A percentile compares a stretch with the other conserved stretches of the same genome.
These are phyloP conservation scores for Erpetoichthys calabaricus DNA, from an alignment of 2,797 vertebrate species.

Conservation along the genomic window DNA sequence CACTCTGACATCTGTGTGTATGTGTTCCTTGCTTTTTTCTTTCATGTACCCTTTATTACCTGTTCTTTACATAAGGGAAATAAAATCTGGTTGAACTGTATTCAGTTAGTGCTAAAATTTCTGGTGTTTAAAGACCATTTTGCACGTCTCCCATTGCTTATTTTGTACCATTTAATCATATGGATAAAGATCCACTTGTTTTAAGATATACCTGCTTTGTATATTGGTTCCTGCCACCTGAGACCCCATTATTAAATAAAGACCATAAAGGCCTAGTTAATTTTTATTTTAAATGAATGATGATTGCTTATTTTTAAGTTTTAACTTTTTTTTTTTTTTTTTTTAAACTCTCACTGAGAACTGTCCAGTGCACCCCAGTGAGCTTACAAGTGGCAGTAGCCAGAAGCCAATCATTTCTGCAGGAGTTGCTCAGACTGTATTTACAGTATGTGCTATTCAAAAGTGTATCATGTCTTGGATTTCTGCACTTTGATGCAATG, in stretches of 20 bases:
- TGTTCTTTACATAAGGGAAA: not conserved
- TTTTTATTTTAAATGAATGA: no score
- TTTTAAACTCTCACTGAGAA: no score
- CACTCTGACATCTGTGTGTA: constrained; percentile 21
- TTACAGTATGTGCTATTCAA: constrained; percentile 19
- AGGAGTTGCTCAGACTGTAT: constrained; percentile 19
- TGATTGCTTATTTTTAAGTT: no score
- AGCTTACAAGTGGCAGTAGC: constrained; percentile 8
- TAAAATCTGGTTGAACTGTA: constrained; percentile 3
- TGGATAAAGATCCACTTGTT: no score
- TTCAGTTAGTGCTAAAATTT: constrained; percentile 23
- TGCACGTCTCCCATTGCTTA: no score
- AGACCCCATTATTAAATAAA: no score
- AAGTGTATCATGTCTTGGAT: constrained; percentile 16
- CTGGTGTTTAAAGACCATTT: constrained; percentile 14
- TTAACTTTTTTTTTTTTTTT: no score
- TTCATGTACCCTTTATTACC: not conserved
- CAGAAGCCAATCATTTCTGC: constrained; percentile 20
- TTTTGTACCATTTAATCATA: no score
- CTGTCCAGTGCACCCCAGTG: constrained; percentile 13
- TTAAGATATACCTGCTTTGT: no score
- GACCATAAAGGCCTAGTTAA: no score
- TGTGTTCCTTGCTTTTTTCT: constrained; percentile 14
- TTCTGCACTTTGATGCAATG: constrained; percentile 2
- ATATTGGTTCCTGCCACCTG: no score